These are phyloP conservation scores for Alethe diademata DNA, from an alignment of 2,113 vertebrate genomes.

Conservation along the genomic window DNA sequence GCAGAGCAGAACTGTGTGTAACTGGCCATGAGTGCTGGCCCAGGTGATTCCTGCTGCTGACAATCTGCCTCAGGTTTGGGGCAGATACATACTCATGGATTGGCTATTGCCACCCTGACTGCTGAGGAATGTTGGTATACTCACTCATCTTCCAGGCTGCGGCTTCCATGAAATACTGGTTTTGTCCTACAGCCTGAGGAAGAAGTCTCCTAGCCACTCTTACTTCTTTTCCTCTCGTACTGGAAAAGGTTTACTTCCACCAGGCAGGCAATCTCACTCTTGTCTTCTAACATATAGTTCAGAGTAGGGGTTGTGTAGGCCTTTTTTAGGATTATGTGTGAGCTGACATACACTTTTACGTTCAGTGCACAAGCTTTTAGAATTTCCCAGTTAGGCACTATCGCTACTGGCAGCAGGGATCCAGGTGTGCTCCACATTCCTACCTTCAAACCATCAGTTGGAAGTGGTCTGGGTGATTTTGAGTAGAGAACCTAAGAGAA, in stretches of 20 bases:
- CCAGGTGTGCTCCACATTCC: neutral
- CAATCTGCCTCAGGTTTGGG: neutral
- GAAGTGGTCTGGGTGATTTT: neutral
- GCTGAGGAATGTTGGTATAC: neutral
- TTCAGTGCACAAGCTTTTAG: neutral
- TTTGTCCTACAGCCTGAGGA: neutral
- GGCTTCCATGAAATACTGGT: neutral
- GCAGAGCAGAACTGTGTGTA: neutral
- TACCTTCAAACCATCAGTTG: neutral
- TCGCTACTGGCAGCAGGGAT: neutral
- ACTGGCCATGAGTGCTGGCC: neutral
- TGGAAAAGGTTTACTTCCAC: neutral
- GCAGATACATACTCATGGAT: fast-evolving
- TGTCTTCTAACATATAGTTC: neutral
- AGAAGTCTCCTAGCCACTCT: neutral
- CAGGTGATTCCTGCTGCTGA: neutral
- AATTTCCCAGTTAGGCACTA: neutral
- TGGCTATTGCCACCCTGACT: neutral
- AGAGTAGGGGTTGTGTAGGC: neutral
- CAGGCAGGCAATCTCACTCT: fast-evolving
- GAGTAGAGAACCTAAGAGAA: neutral
- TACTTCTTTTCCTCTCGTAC: neutral
- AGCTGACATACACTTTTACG: neutral
- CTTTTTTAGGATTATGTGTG: neutral
- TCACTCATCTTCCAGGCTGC: neutral